Conservation (phyloP, 2,113 vertebrate species). For the Gallinago paraguaiae region DNA sequence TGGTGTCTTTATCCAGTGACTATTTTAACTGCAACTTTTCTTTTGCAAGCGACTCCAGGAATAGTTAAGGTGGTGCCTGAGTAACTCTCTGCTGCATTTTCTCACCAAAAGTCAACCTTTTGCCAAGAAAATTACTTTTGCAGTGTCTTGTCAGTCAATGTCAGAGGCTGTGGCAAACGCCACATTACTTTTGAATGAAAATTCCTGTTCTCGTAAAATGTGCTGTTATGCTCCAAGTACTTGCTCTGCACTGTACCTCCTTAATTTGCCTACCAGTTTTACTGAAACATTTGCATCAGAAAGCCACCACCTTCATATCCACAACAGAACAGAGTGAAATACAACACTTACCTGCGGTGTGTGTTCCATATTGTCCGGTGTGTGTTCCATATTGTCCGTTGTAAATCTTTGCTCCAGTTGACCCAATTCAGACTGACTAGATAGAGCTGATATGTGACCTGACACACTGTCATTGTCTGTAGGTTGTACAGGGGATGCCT, state of each 20-base stretch:
- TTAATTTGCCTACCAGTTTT: background rate
- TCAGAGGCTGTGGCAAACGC: background rate
- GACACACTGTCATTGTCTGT: background rate
- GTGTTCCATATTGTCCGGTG: background rate
- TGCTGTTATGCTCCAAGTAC: background rate
- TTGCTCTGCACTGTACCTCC: background rate
- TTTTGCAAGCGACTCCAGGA: background rate
- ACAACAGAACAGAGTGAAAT: background rate
- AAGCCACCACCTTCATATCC: background rate
- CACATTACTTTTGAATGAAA: background rate
- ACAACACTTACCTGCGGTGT: background rate
- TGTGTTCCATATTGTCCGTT: background rate
- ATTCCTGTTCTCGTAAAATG: background rate
- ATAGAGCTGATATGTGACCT: rapidly evolving
- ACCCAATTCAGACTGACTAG: background rate
- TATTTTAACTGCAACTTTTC: background rate
- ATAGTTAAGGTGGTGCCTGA: background rate
- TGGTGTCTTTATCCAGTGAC: background rate
- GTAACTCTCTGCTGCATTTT: background rate
- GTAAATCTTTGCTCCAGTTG: background rate
- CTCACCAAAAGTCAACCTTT: background rate
- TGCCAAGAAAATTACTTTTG: background rate
- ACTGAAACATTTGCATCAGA: background rate
- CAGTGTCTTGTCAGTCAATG: background rate
- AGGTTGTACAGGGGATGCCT: background rate